Evolutionary conservation across 2,888 invertebrate genomes (phyloP), one percentile per base, ranked within the genome.

Genomic region (Keiferia lycopersicella): DNA sequence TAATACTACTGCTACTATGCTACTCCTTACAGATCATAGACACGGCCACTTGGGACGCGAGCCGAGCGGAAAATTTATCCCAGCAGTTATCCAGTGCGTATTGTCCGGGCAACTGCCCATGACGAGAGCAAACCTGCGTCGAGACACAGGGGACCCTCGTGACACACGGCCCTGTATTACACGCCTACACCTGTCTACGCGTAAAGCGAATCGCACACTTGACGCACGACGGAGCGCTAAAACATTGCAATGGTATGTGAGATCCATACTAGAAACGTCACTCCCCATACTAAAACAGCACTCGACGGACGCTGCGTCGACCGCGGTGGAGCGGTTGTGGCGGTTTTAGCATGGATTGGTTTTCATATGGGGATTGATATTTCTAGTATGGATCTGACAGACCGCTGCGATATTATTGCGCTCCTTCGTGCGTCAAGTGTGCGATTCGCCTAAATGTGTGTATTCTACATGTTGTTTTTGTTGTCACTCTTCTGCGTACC

Each of bases 51-150:
- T 18, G 63, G 65, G 63, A 45, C 65, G 61, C 66, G 66, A 48
- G 64, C 63, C 64, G 51, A 65, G 69, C 64, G 68, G 67, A 67
- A 70, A 76, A 78, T 73, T 71, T 68, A 66, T 61, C 63, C 68
- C 41, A 12, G 61, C 66, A 66, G 53, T 63, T 66, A 65, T 65
- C 45, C 67, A 65, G 69, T 65, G 58, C 61, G 57, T 51, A 67
- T 53, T 67, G 66, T 68, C 67, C 66, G 64, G 64, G 67, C 68
- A 70, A 73, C 73, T 73, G 66, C 66, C 66, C 59, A 60, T 66
- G 64, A 72, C 66, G 71, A 67, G 64, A 50, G 60, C 56, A n/a
- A 69, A 65, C 34, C 63, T 58, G 62, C 65, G 16, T 51, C 57
- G 22, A 39, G 56, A 26, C 51, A 53, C 45, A 20, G 26, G 60